Conservation (phyloP, 1,140 invertebrate genomes). For the Gerris buenoi region DNA sequence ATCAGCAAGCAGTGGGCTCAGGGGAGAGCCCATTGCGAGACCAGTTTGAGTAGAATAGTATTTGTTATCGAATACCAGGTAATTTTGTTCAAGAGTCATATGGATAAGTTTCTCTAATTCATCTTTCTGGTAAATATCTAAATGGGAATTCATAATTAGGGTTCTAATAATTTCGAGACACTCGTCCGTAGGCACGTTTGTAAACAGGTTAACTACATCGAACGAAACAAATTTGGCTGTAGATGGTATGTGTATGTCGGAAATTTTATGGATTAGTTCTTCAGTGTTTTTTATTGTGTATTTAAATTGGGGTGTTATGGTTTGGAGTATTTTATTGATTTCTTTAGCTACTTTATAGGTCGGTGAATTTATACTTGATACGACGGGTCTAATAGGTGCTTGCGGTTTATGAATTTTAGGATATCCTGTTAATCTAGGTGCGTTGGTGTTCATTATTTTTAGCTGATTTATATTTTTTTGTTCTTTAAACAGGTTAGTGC, state of each 20-base stretch:
- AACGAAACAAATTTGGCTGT: slow-evolving; percentile 3
- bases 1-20: background rate
- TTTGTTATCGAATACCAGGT: background rate
- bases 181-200: slow-evolving; percentile 2
- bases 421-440: background rate
- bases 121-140: background rate
- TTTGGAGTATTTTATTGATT: background rate
- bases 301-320: background rate
- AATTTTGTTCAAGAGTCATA: background rate
- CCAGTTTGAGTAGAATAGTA: background rate
- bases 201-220: slow-evolving; percentile 4
- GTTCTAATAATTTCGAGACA: background rate
- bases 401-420: background rate
- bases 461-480: background rate
- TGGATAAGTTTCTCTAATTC: background rate
- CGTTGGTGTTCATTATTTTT: background rate
- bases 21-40: background rate
- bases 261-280: background rate
- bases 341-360: background rate
- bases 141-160: background rate
- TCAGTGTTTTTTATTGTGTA: background rate
- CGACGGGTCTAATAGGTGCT: background rate
- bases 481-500: background rate
- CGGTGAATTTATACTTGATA: background rate
- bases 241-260: background rate